A percentile compares a stretch with the other conserved stretches of the same genome.
phyloP scores from a whole-genome alignment of 2,797 vertebrate species.

The Podarcis siculus region DNA sequence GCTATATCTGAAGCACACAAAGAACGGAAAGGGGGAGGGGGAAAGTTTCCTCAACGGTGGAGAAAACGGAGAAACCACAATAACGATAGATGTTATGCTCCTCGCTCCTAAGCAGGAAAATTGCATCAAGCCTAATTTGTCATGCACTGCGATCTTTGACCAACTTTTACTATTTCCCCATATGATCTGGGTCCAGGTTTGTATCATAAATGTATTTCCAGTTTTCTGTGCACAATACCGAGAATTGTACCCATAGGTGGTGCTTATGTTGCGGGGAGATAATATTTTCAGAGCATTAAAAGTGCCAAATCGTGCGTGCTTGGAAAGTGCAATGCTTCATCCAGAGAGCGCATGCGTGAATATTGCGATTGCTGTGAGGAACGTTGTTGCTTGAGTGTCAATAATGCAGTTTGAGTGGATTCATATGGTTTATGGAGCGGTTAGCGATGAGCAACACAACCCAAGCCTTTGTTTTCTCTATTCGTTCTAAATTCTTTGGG shows the following conservation, averaged over 20 bases:
- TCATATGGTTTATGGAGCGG: not conserved
- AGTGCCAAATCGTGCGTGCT: not conserved
- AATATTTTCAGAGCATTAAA: not conserved
- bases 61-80: not conserved
- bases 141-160: not conserved
- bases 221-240: not conserved
- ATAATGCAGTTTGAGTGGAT: not conserved
- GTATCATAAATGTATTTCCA: not conserved
- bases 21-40: not conserved
- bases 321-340: not conserved
- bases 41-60: constrained; percentile 45
- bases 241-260: not conserved
- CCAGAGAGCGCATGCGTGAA: not conserved
- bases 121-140: not conserved
- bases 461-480: not conserved
- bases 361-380: not conserved
- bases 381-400: not conserved
- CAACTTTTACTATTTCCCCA: not conserved
- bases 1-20: constrained; percentile 32
- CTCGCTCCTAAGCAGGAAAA: constrained; percentile 3
- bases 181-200: not conserved
- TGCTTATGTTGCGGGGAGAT: not conserved
- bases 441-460: not conserved
- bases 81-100: not conserved
- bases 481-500: not conserved